phyloP scores from a whole-genome alignment of 1,140 invertebrate genomes.

The Aphelinus atriplicis region DNA sequence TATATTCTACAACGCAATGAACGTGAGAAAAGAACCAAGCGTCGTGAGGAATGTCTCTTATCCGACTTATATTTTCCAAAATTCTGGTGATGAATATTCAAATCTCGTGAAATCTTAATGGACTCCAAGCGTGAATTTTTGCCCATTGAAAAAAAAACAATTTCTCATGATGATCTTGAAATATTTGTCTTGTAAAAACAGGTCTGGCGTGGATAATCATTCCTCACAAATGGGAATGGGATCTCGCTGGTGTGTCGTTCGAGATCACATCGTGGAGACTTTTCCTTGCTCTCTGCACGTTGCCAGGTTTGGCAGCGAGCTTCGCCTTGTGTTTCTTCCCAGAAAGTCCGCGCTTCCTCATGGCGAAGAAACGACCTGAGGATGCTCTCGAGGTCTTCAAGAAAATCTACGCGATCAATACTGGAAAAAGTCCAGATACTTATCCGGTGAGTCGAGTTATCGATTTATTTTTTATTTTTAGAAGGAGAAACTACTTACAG shows the following conservation, averaged over 20 bases:
- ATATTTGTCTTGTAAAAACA: conserved; percentile 48
- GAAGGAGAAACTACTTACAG: neutral
- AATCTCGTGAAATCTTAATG: too few relatives aligned
- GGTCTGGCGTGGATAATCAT: conserved; percentile 76
- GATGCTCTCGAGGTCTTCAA: conserved; percentile 68
- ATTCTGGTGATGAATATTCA: too few relatives aligned
- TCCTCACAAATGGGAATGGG: conserved; percentile 65
- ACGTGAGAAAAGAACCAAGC: too few relatives aligned
- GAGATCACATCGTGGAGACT: conserved; percentile 73
- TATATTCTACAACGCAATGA: too few relatives aligned
- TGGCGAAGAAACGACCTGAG: conserved; percentile 66
- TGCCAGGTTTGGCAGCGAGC: conserved; percentile 72
- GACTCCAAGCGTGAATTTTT: too few relatives aligned
- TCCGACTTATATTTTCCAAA: too few relatives aligned
- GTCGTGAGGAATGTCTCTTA: too few relatives aligned
- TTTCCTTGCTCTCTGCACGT: conserved; percentile 71
- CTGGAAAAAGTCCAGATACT: conserved; percentile 58
- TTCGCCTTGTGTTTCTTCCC: conserved; percentile 71
- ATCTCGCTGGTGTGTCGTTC: conserved; percentile 52
- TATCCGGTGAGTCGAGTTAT: conserved; percentile 56
- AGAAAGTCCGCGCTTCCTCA: conserved; percentile 78
- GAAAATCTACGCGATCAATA: conserved; percentile 68
- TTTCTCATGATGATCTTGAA: neutral
- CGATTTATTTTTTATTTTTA: neutral
- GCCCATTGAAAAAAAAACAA: too few relatives aligned